Conservation (phyloP, 2,797 vertebrate species). For the Tolypeutes matacus region DNA sequence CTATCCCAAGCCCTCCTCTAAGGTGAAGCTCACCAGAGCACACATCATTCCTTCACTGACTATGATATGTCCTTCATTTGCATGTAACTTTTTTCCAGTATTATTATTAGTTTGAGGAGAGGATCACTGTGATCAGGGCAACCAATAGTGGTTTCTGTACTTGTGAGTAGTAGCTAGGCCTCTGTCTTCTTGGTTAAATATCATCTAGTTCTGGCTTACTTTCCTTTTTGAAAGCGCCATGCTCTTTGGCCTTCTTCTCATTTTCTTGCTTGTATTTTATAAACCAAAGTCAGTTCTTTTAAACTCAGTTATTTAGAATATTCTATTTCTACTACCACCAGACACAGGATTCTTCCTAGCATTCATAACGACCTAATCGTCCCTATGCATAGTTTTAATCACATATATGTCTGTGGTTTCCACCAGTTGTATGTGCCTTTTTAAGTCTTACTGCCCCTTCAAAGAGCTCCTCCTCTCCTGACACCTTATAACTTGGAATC, state of each 20-base stretch:
- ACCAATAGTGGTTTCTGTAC: background rate
- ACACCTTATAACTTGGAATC: background rate
- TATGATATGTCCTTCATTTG: background rate
- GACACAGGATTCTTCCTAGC: background rate
- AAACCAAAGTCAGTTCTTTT: background rate
- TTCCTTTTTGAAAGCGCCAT: background rate
- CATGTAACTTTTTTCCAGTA: slow-evolving; percentile 14
- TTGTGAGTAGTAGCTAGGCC: background rate
- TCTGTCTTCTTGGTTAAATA: background rate
- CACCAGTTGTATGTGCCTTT: background rate
- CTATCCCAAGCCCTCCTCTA: background rate
- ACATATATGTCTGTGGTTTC: background rate
- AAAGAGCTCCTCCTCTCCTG: background rate
- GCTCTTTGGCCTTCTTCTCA: background rate
- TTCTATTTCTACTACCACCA: background rate
- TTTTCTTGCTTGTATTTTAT: background rate
- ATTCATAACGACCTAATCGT: background rate
- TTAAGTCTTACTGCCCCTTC: background rate
- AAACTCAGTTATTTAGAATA: background rate
- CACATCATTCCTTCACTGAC: background rate
- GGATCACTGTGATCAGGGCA: background rate
- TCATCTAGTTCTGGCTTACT: background rate
- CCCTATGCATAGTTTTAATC: background rate
- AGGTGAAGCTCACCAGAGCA: background rate
- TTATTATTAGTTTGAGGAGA: background rate